Percentiles rank a stretch among this genome's conserved stretches.
Evolutionary conservation across 2,888 invertebrate species (phyloP).

Genomic region (Volucella bombylans): DNA sequence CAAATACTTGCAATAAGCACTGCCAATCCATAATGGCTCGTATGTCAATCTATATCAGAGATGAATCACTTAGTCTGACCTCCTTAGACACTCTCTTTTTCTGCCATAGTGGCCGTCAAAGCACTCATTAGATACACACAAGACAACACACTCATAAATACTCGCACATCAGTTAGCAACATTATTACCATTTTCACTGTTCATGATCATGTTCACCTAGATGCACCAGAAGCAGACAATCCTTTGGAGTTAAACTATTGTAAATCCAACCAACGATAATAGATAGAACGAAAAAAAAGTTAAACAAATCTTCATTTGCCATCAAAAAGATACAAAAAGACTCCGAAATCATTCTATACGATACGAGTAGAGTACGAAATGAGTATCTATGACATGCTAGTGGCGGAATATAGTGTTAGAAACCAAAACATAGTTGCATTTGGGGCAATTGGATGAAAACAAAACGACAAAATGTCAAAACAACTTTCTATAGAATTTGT

Average conservation of each 20-base stretch:
- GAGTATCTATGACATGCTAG: conserved; percentile 26
- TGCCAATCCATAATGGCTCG: conserved; percentile 27
- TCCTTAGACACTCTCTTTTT: conserved; percentile 45
- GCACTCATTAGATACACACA: conserved; percentile 21
- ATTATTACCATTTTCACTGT: conserved; percentile 62
- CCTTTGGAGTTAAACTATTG: conserved; percentile 13
- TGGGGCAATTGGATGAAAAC: conserved; percentile 67
- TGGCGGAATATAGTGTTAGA: conserved; percentile 16
- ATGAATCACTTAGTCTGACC: conserved; percentile 55
- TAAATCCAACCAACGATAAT: conserved; percentile 11
- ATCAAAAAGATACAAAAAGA: conserved; percentile 35
- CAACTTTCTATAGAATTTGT: conserved; percentile 71
- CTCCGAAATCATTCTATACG: conserved; percentile 2
- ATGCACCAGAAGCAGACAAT: not conserved
- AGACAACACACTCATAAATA: conserved; percentile 29
- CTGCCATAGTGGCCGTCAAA: not conserved
- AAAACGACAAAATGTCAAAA: conserved; percentile 22
- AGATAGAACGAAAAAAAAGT: conserved; percentile 9
- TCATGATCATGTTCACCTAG: conserved; percentile 17
- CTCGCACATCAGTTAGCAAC: conserved; percentile 22
- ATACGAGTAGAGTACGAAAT: conserved; percentile 9
- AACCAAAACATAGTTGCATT: conserved; percentile 61
- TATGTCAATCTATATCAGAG: conserved; percentile 47
- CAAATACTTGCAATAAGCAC: conserved; percentile 46
- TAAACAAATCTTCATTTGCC: conserved; percentile 54